Base-by-base conservation (phyloP, 1,140 invertebrate genomes). In the Drosophila ficusphila region DNA sequence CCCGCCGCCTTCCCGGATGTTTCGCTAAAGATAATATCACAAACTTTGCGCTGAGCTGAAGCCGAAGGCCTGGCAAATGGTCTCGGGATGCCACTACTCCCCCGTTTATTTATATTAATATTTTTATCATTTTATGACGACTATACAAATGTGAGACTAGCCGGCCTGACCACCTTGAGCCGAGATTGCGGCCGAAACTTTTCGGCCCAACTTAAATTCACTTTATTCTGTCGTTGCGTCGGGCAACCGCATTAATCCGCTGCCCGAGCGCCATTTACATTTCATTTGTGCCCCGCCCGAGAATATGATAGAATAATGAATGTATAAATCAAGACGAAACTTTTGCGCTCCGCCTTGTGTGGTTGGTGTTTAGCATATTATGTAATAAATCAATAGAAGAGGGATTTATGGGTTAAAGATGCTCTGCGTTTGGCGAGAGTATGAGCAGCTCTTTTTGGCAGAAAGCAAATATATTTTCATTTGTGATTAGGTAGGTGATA, bases 41-140 rank as follows among this genome's bases (percentile, higher is more conserved):
- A 65, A 86, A 86, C 41, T 81, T 88, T 77, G 21, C 52, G 47
- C 38, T 27, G 42, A 47, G 34, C 31, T 53, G 42, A 42, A 34
- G 44, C 27, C 34, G 16, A 29, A 53, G 51, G 72, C 42, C 56
- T 46, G 52, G 81, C 81, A 86, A 86, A 88, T 86, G 77, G 58
- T 75, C 75, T 65, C 58, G 60, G 73, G 68, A 81, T 88, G 62
- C 58, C 68, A 56, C 69, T 62, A 70, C 71, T 61, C 62, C 51
- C 33, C 68, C 73, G 68, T 76, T 85, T 85, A 85, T 86, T 86
- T 81, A 81, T 79, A 86, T 86, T 79, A 86, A 86, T 85, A 85
- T 76, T 85, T 81, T 86, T 86, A 86, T 85, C 81, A 81, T 85
- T 85, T 86, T 81, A 85, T 68, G 78, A 76, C 54, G 77, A 61